Percentiles rank a stretch among this genome's conserved stretches.
phyloP scores from a whole-genome alignment of 1,140 invertebrate genomes.

The Aphelinus atriplicis region DNA sequence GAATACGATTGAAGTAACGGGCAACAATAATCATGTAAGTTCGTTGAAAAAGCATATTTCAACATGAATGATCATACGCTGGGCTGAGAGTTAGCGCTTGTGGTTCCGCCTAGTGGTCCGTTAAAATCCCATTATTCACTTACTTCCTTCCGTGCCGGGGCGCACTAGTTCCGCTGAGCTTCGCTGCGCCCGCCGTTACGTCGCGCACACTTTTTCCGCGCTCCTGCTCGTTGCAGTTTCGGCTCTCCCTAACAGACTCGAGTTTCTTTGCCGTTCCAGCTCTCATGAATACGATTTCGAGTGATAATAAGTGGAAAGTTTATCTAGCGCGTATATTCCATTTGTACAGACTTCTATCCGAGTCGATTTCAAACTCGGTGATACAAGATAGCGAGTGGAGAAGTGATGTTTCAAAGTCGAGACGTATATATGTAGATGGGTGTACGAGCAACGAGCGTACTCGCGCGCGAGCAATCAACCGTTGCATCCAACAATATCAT shows the following conservation, averaged over 20 bases:
- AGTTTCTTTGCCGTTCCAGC: no score
- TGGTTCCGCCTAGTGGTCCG: conserved; percentile 34
- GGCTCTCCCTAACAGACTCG: neutral
- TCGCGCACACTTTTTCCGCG: conserved; percentile 14
- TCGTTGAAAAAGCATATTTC: conserved; percentile 12
- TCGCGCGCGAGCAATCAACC: no score
- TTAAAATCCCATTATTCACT: conserved; percentile 39
- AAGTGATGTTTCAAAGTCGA: no score
- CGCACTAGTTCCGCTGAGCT: neutral
- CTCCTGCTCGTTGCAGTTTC: conserved; percentile 3
- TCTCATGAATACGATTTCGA: no score
- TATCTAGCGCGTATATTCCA: no score
- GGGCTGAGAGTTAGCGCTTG: neutral
- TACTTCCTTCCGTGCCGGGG: neutral
- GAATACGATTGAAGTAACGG: neutral
- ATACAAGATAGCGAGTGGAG: no score
- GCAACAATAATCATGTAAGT: conserved; percentile 3
- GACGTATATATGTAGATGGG: no score
- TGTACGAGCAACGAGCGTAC: no score
- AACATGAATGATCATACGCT: conserved; percentile 25
- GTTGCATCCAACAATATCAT: no score
- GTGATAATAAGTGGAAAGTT: no score
- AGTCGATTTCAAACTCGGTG: no score
- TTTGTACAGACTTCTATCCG: no score
- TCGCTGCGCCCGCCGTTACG: neutral